These are phyloP conservation scores for Equus quagga DNA, from an alignment of 2,113 vertebrate genomes.

Conservation along the genomic window DNA sequence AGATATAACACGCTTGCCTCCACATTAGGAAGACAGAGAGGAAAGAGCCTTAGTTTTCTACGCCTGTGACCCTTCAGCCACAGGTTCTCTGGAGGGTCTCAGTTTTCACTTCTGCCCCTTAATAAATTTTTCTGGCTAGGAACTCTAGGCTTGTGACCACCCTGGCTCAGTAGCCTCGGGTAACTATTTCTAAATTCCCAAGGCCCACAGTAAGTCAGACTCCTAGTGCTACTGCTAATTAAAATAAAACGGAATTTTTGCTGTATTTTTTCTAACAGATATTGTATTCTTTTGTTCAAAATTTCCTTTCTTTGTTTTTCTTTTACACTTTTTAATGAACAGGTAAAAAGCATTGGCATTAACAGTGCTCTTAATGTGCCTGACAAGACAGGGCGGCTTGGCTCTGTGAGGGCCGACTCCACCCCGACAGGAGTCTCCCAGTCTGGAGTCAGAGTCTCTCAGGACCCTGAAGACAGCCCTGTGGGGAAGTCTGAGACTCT, in stretches of 20 bases:
- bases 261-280: not conserved
- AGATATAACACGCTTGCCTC: not conserved
- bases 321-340: not conserved
- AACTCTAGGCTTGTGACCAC: not conserved
- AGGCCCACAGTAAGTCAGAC: not conserved
- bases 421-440: not conserved
- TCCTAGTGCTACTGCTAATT: not conserved
- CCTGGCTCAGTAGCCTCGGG: not conserved
- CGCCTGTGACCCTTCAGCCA: not conserved
- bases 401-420: not conserved
- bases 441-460: not conserved
- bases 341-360: not conserved
- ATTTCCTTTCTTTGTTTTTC: not conserved
- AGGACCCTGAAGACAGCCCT: not conserved
- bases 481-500: not conserved
- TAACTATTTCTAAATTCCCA: slow-evolving; percentile 21
- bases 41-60: not conserved
- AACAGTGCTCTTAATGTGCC: not conserved
- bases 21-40: not conserved
- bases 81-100: not conserved
- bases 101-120: not conserved
- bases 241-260: not conserved
- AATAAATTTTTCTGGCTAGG: not conserved
- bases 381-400: not conserved
- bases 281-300: not conserved